A percentile compares a stretch with the other conserved stretches of the same genome.
Evolutionary conservation across 2,113 vertebrate genomes (phyloP).

Genomic region (Tiliqua scincoides): DNA sequence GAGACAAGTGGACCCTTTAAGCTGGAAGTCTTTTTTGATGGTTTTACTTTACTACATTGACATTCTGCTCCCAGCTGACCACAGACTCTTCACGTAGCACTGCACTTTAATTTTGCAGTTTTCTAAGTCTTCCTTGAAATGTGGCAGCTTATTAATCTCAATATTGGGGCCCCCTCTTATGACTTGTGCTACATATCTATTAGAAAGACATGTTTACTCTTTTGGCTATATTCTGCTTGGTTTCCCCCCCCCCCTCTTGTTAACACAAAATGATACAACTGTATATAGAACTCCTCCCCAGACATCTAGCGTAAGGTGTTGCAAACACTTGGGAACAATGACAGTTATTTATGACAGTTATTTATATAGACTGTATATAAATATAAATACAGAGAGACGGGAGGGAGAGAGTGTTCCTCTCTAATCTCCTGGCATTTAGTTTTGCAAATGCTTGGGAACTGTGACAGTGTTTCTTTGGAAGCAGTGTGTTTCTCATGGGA

Average conservation of each 20-base stretch:
- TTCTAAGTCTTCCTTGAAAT: slow-evolving; percentile 70
- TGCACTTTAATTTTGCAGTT: slow-evolving; percentile 71
- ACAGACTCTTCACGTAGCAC: slow-evolving; percentile 59
- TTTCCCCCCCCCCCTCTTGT: not conserved
- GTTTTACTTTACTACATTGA: slow-evolving; percentile 60
- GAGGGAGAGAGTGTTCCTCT: not conserved
- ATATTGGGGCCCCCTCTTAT: slow-evolving; percentile 48
- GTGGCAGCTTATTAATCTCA: slow-evolving; percentile 75
- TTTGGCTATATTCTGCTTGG: not conserved
- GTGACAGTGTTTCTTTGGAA: slow-evolving; percentile 44
- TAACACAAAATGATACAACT: not conserved
- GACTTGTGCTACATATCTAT: slow-evolving; percentile 17
- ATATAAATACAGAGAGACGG: not conserved
- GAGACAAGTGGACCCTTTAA: slow-evolving; percentile 58
- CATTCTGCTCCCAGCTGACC: slow-evolving; percentile 55
- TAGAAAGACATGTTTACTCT: slow-evolving; percentile 10
- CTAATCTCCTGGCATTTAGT: not conserved
- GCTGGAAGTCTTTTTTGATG: slow-evolving; percentile 61
- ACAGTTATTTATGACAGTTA: not conserved
- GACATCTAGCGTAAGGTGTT: not conserved
- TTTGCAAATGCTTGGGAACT: not conserved
- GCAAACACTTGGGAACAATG: not conserved
- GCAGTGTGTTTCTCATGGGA: slow-evolving; percentile 16
- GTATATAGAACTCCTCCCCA: not conserved
- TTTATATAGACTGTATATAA: not conserved